Base-by-base conservation (phyloP, 2,113 vertebrate genomes). In the Chloroceryle aenea region DNA sequence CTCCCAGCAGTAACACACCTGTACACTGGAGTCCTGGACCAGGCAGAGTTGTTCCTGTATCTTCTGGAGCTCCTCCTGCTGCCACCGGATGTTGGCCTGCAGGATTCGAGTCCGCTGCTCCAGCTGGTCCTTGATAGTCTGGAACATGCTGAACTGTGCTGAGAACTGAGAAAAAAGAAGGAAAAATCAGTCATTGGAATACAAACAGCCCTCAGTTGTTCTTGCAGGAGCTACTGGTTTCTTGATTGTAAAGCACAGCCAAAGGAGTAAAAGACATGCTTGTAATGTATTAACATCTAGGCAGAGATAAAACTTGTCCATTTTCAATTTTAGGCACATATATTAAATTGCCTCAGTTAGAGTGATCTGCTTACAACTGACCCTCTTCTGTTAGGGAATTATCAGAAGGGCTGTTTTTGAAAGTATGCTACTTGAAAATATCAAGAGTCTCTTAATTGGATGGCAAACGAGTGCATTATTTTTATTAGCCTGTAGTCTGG, bases 41-140 rank as follows among this genome's bases (percentile, higher is more conserved):
- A 98, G 95, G 93, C 97, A 98, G 61, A 98, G 97, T 91, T 98
- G 98, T 90, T 98, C 97, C 92, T 98, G 98, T 72, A 98, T 98
- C 97, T 98, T 98, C 79, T 98, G 98, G 18, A 98, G 98, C 62
- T 98, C 98, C 76, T 98, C 98, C 85, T 98, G 98, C 85, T 98
- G 98, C 98, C 98, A 98, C 22, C 97, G 96, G 91, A 98, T 98
- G 58, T 98, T 98, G 91, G 98, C 98, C 87, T 98, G 98, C 72
- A 98, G 96, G 79, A 98, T 96, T 30, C 98, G 95, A 1, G 98
- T 98, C 47, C 98, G 84, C 93, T 98, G 98, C 93, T 98, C 98
- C 27, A 98, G 97, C 88, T 98, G 98, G 80, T 98, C 98, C 87
- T 98, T 98, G 81, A 98, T 98, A 69, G 97, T 98, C 95, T 98